Conservation (phyloP, 2,113 vertebrate genomes). For the Canis aureus region DNA sequence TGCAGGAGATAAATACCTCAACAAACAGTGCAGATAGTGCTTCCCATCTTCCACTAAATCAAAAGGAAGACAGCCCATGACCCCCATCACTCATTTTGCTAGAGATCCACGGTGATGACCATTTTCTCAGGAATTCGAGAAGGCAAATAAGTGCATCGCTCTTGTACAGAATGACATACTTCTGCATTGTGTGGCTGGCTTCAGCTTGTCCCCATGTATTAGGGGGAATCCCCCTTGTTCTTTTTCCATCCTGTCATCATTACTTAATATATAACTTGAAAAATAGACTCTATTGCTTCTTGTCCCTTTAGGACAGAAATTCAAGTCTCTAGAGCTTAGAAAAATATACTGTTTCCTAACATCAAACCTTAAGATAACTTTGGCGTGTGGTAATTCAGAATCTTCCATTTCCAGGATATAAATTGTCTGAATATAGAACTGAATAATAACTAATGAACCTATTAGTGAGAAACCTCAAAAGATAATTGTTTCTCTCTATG, state of each 20-base stretch:
- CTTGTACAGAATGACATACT: background rate
- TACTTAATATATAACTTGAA: background rate
- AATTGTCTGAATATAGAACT: background rate
- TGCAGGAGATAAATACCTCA: background rate
- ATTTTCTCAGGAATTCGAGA: slow-evolving; percentile 8
- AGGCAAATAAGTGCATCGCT: background rate
- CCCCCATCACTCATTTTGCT: slow-evolving; percentile 12
- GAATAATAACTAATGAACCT: background rate
- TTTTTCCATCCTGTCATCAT: background rate
- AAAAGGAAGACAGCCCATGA: background rate
- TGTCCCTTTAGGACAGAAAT: background rate
- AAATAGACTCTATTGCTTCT: background rate
- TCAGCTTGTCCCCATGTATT: background rate
- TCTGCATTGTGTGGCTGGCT: background rate
- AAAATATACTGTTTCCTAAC: background rate
- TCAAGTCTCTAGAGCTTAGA: background rate
- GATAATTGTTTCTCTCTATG: background rate
- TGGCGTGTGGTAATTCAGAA: background rate
- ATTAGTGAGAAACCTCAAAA: background rate
- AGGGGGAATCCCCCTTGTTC: background rate
- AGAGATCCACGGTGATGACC: background rate
- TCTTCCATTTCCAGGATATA: background rate
- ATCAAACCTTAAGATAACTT: background rate
- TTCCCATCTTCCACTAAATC: background rate
- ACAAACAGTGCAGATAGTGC: background rate